Conservation (phyloP, 2,797 vertebrate species). For the Falco naumanni region DNA sequence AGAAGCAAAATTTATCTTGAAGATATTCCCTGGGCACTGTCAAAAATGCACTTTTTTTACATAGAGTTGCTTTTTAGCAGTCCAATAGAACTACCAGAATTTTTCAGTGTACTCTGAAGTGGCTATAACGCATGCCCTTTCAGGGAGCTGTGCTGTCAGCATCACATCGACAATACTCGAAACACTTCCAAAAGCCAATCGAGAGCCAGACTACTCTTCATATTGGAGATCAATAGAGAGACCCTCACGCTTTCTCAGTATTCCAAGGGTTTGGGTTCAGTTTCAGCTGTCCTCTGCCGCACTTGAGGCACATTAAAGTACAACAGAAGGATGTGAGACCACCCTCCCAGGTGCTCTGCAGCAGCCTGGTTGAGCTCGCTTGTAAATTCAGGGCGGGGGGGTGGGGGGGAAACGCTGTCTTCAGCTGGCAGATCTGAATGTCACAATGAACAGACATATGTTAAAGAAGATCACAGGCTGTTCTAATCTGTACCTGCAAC, state of each 20-base stretch:
- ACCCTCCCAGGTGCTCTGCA: background rate
- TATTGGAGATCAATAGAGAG: background rate
- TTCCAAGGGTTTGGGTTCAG: background rate
- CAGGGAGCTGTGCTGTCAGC: background rate
- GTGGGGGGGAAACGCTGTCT: background rate
- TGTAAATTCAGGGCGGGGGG: background rate
- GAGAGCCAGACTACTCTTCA: background rate
- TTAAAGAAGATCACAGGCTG: background rate
- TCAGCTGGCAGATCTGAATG: background rate
- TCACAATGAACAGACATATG: background rate
- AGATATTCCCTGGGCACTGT: background rate
- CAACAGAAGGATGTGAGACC: background rate
- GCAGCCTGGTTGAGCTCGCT: background rate
- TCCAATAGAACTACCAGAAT: background rate
- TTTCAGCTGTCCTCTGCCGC: background rate
- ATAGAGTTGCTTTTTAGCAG: background rate
- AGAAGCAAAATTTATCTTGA: conserved; percentile 16
- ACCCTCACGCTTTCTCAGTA: background rate
- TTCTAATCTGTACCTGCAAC: background rate
- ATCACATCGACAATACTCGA: background rate
- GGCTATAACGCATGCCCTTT: background rate
- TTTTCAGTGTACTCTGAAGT: background rate
- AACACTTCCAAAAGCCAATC: background rate
- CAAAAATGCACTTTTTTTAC: conserved; percentile 6
- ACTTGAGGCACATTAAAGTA: background rate